These are phyloP conservation scores for Phrixothrix hirtus DNA, from an alignment of 2,888 invertebrate genomes.

Conservation along the genomic window DNA sequence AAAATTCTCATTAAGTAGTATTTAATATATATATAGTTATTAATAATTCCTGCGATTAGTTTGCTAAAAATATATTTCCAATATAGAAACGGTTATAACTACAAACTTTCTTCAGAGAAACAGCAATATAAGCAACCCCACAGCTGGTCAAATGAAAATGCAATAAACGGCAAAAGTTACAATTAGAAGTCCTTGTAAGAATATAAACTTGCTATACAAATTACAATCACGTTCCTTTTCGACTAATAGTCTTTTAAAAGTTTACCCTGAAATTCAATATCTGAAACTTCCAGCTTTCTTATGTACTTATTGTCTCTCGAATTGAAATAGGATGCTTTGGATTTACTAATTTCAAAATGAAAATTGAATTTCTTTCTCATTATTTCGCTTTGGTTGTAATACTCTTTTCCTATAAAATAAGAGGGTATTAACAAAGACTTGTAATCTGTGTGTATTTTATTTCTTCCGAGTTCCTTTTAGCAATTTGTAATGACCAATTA, in stretches of 20 bases:
- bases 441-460: too few species aligned
- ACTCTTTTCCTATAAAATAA: too few species aligned
- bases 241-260: constrained; percentile 13
- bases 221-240: constrained; percentile 12
- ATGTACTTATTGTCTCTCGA: constrained; percentile 4
- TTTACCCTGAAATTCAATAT: constrained; percentile 13
- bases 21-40: too few species aligned
- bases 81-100: neutral
- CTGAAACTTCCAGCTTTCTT: constrained; percentile 1
- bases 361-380: constrained; percentile 9
- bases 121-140: neutral
- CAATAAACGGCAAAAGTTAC: constrained; percentile 8
- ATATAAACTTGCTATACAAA: constrained; percentile 14
- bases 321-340: constrained; percentile 5
- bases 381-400: too few species aligned
- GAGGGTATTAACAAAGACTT: too few species aligned
- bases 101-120: constrained; percentile 2
- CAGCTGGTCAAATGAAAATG: constrained; percentile 6
- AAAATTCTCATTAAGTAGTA: too few species aligned
- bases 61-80: constrained; percentile 1
- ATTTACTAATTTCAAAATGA: constrained; percentile 13
- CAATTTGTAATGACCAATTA: constrained; percentile 1
- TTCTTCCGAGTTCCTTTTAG: too few species aligned
- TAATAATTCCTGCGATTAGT: too few species aligned
- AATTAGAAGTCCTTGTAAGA: constrained; percentile 5